Conservation (phyloP, 2,888 invertebrate species). For the Charanyca ferruginea region DNA sequence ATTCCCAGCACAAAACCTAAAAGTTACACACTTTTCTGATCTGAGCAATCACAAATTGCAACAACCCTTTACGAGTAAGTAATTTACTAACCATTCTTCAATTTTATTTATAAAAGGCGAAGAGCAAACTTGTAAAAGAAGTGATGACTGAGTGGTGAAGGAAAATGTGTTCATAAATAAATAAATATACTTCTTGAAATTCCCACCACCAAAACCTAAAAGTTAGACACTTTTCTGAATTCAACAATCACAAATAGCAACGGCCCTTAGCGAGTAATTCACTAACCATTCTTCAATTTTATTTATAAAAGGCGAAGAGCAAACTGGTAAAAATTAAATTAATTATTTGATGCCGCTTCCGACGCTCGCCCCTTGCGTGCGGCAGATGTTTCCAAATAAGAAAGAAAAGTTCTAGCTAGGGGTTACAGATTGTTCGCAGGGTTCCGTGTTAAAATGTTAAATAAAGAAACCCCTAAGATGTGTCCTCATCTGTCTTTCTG, state of each 20-base stretch:
- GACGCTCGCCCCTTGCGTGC: background rate
- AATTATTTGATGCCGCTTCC: slow-evolving; percentile 19
- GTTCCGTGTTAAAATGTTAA: background rate
- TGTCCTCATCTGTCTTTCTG: no score
- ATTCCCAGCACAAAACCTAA: background rate
- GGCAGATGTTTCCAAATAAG: slow-evolving; percentile 31
- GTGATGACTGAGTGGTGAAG: no score
- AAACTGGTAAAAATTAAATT: slow-evolving; percentile 40
- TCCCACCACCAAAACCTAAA: background rate
- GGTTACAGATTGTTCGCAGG: slow-evolving; percentile 3
- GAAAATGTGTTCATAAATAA: no score
- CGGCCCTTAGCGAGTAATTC: slow-evolving; percentile 2
- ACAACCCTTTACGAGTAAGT: background rate
- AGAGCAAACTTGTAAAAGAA: slow-evolving; percentile 19
- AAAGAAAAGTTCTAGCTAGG: slow-evolving; percentile 7
- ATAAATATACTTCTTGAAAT: no score
- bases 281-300: slow-evolving; percentile 7
- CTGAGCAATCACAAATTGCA: background rate
- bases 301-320: slow-evolving; percentile 5
- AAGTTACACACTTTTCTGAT: background rate
- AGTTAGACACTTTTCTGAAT: background rate
- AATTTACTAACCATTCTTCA: slow-evolving; percentile 10
- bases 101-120: slow-evolving; percentile 11
- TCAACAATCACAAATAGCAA: background rate
- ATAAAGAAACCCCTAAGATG: no score